Conservation (phyloP, 2,113 vertebrate genomes). For the Thunnus maccoyii region DNA sequence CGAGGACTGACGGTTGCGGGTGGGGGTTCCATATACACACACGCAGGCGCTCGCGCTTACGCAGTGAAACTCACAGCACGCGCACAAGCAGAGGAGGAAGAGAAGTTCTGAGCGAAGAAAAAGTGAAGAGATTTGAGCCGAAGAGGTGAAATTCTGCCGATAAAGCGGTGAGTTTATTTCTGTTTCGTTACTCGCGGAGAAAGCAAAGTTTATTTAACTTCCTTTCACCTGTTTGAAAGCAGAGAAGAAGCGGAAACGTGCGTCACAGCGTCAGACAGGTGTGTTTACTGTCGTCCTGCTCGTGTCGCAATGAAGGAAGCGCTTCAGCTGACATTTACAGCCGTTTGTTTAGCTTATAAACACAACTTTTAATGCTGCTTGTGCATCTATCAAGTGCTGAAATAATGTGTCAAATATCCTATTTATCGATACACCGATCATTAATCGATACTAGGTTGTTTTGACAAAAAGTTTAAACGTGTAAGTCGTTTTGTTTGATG, state of each 20-base stretch:
- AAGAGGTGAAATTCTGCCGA: neutral
- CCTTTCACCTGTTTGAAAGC: neutral
- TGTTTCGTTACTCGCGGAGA: no score
- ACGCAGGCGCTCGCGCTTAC: neutral
- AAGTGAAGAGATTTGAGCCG: neutral
- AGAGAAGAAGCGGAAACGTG: fast-evolving
- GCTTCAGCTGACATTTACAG: no score
- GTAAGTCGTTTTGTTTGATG: no score
- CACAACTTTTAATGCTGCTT: no score
- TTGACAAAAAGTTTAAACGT: no score
- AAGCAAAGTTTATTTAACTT: neutral
- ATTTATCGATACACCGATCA: neutral
- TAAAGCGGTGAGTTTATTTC: slow-evolving; percentile 18
- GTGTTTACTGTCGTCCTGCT: neutral
- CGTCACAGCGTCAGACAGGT: slow-evolving; percentile 18
- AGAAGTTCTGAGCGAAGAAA: neutral
- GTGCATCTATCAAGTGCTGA: no score
- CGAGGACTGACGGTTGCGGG: neutral
- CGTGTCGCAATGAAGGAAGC: no score
- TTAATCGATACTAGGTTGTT: no score
- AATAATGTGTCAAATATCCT: neutral
- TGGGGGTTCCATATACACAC: neutral
- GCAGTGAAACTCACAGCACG: neutral
- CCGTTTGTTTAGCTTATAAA: no score
- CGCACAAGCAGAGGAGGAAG: neutral